Evolutionary conservation across 2,797 vertebrate species (phyloP), one percentile per base, ranked within the genome.

Genomic region (Glossophaga mutica): DNA sequence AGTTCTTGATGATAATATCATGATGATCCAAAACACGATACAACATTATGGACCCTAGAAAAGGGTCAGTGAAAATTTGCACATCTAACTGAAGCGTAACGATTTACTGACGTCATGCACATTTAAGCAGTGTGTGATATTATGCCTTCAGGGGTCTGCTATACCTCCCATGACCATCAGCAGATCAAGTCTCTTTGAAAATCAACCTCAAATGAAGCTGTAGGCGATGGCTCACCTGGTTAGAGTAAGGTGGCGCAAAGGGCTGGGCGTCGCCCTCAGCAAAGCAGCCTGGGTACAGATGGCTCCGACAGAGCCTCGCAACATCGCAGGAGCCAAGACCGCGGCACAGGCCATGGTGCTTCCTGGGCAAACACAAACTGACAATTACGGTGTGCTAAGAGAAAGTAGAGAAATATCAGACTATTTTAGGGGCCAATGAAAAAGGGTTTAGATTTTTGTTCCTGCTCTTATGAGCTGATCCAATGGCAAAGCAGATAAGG

Each of bases 201-300:
- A 87, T n/a, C 85, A 86, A 39, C 57, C 10, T 50, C 44, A 44
- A 34, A n/a, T 1, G 14, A 92, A 57, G 67, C 10, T 6, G 32
- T 62, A 32, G 67, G 34, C 6, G 48, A 57, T 2, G 68, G 96
- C 98, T 96, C 97, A 99, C 99, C 99, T 96, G 1, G 97, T 98
- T 29, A 86, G 87, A 57, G 98, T 97, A 70, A 98, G 96, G 94
- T 94, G 81, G 89, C 95, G 97, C 96, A 95, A 94, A 68, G 98
- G 62, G 10, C 98, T 93, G 68, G 94, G 79, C 68, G 97, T 97
- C 86, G 97, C 92, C 37, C 94, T 87, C 39, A 96, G 55, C 10
- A 79, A 18, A 2, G 98, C 82, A 81, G 97, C 93, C 73, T 22
- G 96, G 83, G 76, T 26, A 3, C 93, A 92, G 96, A 98, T 93